Evolutionary conservation across 2,888 invertebrate genomes (phyloP).

Genomic region (Drosophila barbarae): DNA sequence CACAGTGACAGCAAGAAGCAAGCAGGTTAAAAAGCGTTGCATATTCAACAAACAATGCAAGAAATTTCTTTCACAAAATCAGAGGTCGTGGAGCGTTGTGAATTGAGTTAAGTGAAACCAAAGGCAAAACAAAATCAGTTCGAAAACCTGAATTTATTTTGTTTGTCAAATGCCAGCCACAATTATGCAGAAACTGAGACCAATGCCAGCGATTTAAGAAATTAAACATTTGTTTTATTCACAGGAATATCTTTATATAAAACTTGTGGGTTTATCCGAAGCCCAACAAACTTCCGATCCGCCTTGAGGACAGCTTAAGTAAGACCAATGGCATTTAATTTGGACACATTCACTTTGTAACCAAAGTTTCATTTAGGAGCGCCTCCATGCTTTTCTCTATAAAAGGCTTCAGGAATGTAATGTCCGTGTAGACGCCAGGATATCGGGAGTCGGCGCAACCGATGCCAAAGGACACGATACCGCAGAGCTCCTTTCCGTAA

Average conservation of each 20-base stretch:
- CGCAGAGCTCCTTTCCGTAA: conserved; percentile 77
- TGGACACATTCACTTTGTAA: neutral
- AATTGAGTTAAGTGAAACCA: neutral
- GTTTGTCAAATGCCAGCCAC: neutral
- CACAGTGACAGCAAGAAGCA: conserved; percentile 3
- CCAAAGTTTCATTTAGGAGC: neutral
- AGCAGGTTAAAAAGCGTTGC: conserved; percentile 5
- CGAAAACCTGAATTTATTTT: too few relatives aligned
- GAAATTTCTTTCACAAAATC: neutral
- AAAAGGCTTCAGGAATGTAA: conserved; percentile 74
- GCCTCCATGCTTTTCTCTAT: conserved; percentile 22
- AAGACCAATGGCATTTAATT: neutral
- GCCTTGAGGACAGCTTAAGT: neutral
- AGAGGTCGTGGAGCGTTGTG: neutral
- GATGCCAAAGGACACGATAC: conserved; percentile 83
- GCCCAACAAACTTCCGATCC: neutral
- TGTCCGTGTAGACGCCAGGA: conserved; percentile 89
- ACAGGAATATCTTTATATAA: neutral
- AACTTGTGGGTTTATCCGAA: neutral
- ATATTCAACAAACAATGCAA: neutral
- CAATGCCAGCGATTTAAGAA: neutral
- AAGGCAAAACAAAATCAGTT: neutral
- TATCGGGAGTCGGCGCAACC: conserved; percentile 81
- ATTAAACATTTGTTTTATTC: neutral
- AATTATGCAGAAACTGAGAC: neutral